phyloP scores from a whole-genome alignment of 2,888 invertebrate genomes.

The Stomorhina lunata region DNA sequence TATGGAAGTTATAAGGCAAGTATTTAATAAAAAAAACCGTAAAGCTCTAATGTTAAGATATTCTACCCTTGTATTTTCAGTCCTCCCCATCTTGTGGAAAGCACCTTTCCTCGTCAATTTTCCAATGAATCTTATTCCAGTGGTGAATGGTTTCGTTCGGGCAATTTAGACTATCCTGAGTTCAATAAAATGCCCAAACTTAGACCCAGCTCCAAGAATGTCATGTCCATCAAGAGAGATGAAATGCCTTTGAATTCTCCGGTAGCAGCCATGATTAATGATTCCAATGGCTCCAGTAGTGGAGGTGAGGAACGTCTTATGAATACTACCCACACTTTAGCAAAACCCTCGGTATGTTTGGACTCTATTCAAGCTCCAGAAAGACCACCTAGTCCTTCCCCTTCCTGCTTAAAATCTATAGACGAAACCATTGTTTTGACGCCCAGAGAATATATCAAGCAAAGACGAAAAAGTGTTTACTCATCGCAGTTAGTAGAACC shows the following conservation, averaged over 20 bases:
- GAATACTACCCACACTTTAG: constrained; percentile 57
- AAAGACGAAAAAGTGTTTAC: constrained; percentile 67
- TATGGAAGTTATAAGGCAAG: constrained; percentile 72
- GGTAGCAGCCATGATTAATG: constrained; percentile 78
- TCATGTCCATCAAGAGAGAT: constrained; percentile 78
- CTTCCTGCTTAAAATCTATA: constrained; percentile 65
- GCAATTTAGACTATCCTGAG: constrained; percentile 74
- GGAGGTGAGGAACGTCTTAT: constrained; percentile 75
- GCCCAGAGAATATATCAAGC: constrained; percentile 71
- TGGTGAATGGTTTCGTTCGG: constrained; percentile 78
- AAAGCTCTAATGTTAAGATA: background rate
- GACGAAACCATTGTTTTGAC: constrained; percentile 69
- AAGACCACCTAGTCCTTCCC: constrained; percentile 72
- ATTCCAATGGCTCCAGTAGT: constrained; percentile 78
- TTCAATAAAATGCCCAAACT: constrained; percentile 78
- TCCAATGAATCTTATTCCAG: constrained; percentile 75
- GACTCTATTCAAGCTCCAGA: constrained; percentile 60
- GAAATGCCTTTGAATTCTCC: constrained; percentile 76
- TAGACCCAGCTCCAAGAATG: constrained; percentile 78
- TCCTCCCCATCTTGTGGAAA: constrained; percentile 6
- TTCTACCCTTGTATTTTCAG: constrained; percentile 7
- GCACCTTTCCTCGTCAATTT: constrained; percentile 67
- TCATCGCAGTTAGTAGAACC: constrained; percentile 24
- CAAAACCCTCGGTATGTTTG: constrained; percentile 61
- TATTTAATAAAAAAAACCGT: no score